A percentile compares a stretch with the other conserved stretches of the same genome.
phyloP scores from a whole-genome alignment of 1,140 invertebrate genomes.

The Caenorhabditis elegans region DNA sequence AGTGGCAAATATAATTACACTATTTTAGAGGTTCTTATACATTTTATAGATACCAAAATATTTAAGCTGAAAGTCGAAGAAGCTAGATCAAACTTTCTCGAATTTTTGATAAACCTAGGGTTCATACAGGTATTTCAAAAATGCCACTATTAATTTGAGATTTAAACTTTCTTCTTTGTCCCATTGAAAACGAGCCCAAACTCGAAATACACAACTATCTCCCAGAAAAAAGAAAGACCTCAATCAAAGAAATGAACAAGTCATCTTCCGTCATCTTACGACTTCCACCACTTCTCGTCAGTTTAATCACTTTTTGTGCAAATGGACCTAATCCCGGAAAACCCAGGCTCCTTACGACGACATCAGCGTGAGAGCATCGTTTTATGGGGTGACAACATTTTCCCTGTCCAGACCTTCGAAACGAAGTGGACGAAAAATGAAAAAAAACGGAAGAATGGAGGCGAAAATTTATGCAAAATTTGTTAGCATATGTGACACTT shows the following conservation, averaged over 20 bases:
- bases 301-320: constrained; percentile 22
- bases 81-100: too few relatives aligned
- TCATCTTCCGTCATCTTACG: constrained; percentile 14
- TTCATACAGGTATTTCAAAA: too few relatives aligned
- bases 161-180: too few relatives aligned
- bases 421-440: background rate
- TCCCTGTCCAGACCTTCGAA: background rate
- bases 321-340: background rate
- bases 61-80: too few relatives aligned
- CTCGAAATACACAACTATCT: too few relatives aligned
- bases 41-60: too few relatives aligned
- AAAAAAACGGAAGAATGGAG: background rate
- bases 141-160: too few relatives aligned
- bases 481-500: background rate
- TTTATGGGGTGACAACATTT: constrained; percentile 22
- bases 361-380: constrained; percentile 12
- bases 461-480: constrained; percentile 12
- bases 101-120: too few relatives aligned
- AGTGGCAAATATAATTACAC: too few relatives aligned
- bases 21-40: too few relatives aligned
- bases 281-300: constrained; percentile 15
- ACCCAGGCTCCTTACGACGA: background rate
- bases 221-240: too few relatives aligned
- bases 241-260: constrained; percentile 27
- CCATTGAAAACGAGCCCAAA: too few relatives aligned